Base-by-base conservation (phyloP, 2,888 invertebrate genomes). In the Melikaiella ostensackeni region DNA sequence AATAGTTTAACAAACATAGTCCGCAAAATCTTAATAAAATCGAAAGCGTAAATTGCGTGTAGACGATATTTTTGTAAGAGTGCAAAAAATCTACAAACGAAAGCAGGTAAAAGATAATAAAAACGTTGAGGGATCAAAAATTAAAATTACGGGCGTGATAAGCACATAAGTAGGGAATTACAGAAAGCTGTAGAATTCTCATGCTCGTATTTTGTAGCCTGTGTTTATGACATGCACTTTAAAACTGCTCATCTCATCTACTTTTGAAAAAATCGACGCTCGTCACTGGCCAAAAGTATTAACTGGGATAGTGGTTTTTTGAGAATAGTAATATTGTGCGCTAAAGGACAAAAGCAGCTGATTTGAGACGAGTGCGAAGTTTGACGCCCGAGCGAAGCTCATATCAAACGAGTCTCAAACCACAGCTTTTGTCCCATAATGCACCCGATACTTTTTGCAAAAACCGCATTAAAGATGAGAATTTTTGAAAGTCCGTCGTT, bases 171-270 rank as follows among this genome's bases (percentile, higher is more conserved):
- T 50, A 30, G 9, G 21, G 30, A 50, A 50, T 33, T 70, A 70
- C n/a, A 50, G 7, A 30, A 66, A 70, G 70, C 50, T 42, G 30
- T 46, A 19, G 27, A 42, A 24, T 30, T 30, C n/a, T 50, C 70
- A 70, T 50, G 70, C 70, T 70, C 19, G n/a, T 70, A 50, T 70
- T 50, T 50, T 70, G 21, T 50, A 30, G 46, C 27, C 46, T 46
- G 70, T 70, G 50, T 70, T 70, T 30, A 30, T 30, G 50, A 70
- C 70, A 70, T 70, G 70, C 70, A 30, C n/a, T 50, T 33, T 27
- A 19, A 50, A 50, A 50, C n/a, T 70, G 50, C 35, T 63, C 33
- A 63, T 35, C n/a, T n/a, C n/a, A 63, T 35, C n/a, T 35, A 35
- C n/a, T n/a, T 35, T 59, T 13, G 13, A 5, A 50, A 50, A 46